Evolutionary conservation across 2,888 invertebrate genomes (phyloP).

Genomic region (Acronicta aceris): DNA sequence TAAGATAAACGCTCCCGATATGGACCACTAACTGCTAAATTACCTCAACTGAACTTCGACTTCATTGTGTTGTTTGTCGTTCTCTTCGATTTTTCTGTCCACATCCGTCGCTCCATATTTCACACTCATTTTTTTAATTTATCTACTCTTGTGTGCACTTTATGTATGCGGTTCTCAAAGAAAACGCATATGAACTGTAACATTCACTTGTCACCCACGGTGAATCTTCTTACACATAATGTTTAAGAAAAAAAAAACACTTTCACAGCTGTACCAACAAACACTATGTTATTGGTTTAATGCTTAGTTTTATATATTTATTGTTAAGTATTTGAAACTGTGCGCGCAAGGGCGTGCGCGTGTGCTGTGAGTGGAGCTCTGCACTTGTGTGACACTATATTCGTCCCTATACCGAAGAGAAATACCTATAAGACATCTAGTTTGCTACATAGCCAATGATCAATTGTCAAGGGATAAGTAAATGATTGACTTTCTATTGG

Average conservation of each 20-base stretch:
- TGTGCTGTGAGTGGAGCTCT: conserved; percentile 74
- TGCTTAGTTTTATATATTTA: conserved; percentile 42
- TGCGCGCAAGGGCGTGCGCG: conserved; percentile 64
- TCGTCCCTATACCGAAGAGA: conserved; percentile 61
- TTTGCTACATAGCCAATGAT: conserved; percentile 31
- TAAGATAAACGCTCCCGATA: conserved; percentile 57
- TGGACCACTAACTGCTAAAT: conserved; percentile 47
- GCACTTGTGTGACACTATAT: conserved; percentile 75
- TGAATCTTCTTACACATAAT: conserved; percentile 44
- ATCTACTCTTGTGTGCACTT: conserved; percentile 12
- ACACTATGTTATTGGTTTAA: conserved; percentile 48
- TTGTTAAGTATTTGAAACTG: conserved; percentile 48
- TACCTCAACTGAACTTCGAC: conserved; percentile 76
- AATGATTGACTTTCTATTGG: conserved; percentile 20
- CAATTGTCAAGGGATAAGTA: conserved; percentile 31
- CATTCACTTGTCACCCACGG: conserved; percentile 37
- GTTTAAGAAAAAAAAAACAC: conserved; percentile 37
- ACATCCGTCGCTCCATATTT: conserved; percentile 81
- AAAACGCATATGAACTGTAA: conserved; percentile 41
- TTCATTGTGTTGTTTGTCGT: conserved; percentile 62
- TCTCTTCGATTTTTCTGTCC: conserved; percentile 67
- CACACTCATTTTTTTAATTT: conserved; percentile 70
- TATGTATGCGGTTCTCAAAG: conserved; percentile 26
- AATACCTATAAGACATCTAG: conserved; percentile 44
- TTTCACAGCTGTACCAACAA: conserved; percentile 63